Conservation (phyloP, 2,113 vertebrate species). For the Chiloscyllium plagiosum region DNA sequence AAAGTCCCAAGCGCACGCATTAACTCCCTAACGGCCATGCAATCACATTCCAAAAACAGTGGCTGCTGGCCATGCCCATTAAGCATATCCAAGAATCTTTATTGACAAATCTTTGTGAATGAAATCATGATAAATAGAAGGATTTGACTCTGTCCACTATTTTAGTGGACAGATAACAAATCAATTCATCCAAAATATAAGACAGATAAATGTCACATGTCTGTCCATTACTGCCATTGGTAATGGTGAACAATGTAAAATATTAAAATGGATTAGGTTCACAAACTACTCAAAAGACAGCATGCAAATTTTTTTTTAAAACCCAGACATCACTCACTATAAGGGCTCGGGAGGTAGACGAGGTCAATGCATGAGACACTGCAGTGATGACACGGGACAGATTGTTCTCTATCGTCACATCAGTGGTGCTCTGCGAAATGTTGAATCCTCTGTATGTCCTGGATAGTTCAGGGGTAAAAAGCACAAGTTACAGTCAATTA, state of each 20-base stretch:
- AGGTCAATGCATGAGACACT: conserved; percentile 75
- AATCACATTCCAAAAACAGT: no score
- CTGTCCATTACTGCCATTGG: no score
- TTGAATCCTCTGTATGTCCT: conserved; percentile 90
- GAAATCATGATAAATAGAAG: background rate
- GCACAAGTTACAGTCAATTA: background rate
- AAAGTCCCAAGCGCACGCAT: no score
- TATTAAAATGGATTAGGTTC: background rate
- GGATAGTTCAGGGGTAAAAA: conserved; percentile 36
- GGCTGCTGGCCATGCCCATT: no score
- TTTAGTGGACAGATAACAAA: background rate
- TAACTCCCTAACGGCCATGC: no score
- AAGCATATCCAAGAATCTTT: background rate
- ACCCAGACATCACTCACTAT: conserved; percentile 61
- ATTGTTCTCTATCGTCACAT: conserved; percentile 88
- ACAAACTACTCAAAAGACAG: background rate
- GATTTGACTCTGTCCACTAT: background rate
- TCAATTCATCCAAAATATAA: background rate
- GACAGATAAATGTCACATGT: background rate
- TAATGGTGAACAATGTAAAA: no score
- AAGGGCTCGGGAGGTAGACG: conserved; percentile 80
- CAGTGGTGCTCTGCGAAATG: conserved; percentile 67
- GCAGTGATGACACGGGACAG: conserved; percentile 81
- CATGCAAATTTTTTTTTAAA: rapidly evolving
- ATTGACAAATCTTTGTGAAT: background rate